A percentile compares a stretch with the other conserved stretches of the same genome.
These are phyloP conservation scores for Erinaceus europaeus DNA, from an alignment of 2,113 vertebrate genomes.

Conservation along the genomic window DNA sequence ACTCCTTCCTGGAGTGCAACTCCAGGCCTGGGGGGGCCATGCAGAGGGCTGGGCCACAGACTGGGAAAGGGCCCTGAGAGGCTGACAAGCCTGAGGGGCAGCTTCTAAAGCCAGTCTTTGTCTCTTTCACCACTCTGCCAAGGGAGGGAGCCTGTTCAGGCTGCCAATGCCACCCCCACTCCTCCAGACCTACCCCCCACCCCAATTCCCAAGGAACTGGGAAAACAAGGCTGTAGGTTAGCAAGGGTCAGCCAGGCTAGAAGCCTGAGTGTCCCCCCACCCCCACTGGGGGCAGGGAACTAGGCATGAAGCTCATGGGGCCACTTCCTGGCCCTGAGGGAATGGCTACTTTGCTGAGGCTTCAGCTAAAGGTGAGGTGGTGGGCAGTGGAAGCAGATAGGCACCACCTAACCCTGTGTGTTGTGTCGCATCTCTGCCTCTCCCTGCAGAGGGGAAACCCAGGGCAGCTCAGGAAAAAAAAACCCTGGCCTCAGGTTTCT, in stretches of 20 bases:
- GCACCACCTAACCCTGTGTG: too few species aligned
- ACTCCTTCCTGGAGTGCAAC: not conserved
- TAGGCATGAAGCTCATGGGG: not conserved
- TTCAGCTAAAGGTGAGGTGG: not conserved
- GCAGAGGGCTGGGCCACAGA: not conserved
- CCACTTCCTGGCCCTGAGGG: not conserved
- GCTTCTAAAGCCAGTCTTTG: not conserved
- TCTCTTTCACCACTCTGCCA: not conserved
- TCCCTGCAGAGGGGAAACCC: not conserved
- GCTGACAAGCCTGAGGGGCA: not conserved
- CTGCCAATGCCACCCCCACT: not conserved
- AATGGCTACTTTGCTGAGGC: not conserved
- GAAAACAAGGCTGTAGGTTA: not conserved
- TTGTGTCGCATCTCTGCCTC: not conserved
- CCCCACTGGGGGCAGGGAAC: not conserved
- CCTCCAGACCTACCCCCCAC: not conserved
- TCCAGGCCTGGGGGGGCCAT: not conserved
- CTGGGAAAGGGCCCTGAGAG: not conserved
- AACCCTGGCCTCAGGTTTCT: not conserved
- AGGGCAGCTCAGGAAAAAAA: not conserved
- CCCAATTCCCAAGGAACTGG: not conserved
- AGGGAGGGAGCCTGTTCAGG: not conserved
- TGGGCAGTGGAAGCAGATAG: not conserved
- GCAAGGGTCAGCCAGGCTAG: not conserved
- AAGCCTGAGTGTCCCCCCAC: not conserved